These are phyloP conservation scores for Aphaenogaster ashmeadi DNA, from an alignment of 1,140 invertebrate species.

Conservation along the genomic window DNA sequence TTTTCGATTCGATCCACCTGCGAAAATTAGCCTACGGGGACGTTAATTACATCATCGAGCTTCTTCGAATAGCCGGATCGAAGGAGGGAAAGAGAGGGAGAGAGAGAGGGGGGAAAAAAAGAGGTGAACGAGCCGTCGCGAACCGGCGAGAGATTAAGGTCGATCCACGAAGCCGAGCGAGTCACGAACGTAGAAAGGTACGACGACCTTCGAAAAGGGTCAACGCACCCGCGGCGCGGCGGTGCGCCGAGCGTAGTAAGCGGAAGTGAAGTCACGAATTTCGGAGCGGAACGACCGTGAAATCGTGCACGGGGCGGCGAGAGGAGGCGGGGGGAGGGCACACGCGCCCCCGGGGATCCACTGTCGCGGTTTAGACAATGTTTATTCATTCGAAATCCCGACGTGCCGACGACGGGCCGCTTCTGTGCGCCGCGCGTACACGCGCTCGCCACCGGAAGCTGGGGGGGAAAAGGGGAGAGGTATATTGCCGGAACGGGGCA, in stretches of 20 bases:
- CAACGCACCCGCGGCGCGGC: slow-evolving; percentile 66
- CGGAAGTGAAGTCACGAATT: slow-evolving; percentile 75
- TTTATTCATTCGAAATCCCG: slow-evolving; percentile 61
- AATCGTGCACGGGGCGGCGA: background rate
- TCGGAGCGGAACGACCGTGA: slow-evolving; percentile 76
- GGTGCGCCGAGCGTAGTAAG: slow-evolving; percentile 63
- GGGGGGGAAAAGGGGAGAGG: too few species aligned
- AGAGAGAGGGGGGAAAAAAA: background rate
- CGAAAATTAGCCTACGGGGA: slow-evolving; percentile 35
- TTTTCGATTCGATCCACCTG: slow-evolving; percentile 29
- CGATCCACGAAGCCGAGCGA: slow-evolving; percentile 67
- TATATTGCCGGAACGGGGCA: background rate
- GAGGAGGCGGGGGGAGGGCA: too few species aligned
- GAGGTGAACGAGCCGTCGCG: slow-evolving; percentile 61
- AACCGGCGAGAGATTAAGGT: slow-evolving; percentile 64
- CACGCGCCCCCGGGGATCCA: slow-evolving; percentile 3
- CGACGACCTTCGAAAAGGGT: slow-evolving; percentile 77
- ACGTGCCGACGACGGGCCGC: background rate
- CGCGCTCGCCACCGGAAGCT: slow-evolving; percentile 16
- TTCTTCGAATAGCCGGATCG: slow-evolving; percentile 20
- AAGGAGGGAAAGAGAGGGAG: background rate
- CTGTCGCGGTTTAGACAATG: slow-evolving; percentile 51
- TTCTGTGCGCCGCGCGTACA: slow-evolving; percentile 6
- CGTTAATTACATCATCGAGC: slow-evolving; percentile 53
- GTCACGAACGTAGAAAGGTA: slow-evolving; percentile 74